Conservation (phyloP, 1,140 invertebrate genomes). For the Bactericera cockerelli region DNA sequence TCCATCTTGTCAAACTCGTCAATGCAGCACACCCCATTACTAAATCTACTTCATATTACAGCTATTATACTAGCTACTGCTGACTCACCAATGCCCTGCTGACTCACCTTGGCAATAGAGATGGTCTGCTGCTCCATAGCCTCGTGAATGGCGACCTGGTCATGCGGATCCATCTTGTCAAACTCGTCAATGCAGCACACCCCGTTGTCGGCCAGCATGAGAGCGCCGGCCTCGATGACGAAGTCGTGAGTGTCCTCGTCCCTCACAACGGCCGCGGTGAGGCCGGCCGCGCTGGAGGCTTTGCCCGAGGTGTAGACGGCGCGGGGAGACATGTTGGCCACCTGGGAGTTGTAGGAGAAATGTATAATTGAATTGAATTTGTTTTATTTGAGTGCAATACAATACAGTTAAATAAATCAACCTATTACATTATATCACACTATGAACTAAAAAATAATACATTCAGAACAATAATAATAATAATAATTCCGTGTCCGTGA, state of each 20-base stretch:
- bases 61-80: too few relatives aligned
- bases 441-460: neutral
- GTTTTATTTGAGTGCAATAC: too few relatives aligned
- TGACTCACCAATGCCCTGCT: neutral
- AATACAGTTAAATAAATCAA: too few relatives aligned
- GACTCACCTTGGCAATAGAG: slow-evolving; percentile 75
- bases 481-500: too few relatives aligned
- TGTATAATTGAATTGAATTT: slow-evolving; percentile 8
- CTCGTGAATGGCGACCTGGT: slow-evolving; percentile 99
- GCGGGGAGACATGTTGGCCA: slow-evolving; percentile 86
- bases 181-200: slow-evolving; percentile 99
- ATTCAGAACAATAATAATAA: too few relatives aligned
- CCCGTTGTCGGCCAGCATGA: slow-evolving; percentile 98
- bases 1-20: slow-evolving; percentile 99
- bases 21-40: slow-evolving; percentile 98
- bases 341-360: slow-evolving; percentile 36
- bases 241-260: slow-evolving; percentile 98
- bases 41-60: slow-evolving; percentile 94
- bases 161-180: slow-evolving; percentile 96
- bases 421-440: too few relatives aligned
- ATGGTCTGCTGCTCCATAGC: slow-evolving; percentile 99
- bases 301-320: slow-evolving; percentile 98
- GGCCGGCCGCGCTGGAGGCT: slow-evolving; percentile 91
- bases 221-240: slow-evolving; percentile 96
- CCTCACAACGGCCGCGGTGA: slow-evolving; percentile 92